Conservation (phyloP, 2,888 invertebrate genomes). For the Microplitis manilae region DNA sequence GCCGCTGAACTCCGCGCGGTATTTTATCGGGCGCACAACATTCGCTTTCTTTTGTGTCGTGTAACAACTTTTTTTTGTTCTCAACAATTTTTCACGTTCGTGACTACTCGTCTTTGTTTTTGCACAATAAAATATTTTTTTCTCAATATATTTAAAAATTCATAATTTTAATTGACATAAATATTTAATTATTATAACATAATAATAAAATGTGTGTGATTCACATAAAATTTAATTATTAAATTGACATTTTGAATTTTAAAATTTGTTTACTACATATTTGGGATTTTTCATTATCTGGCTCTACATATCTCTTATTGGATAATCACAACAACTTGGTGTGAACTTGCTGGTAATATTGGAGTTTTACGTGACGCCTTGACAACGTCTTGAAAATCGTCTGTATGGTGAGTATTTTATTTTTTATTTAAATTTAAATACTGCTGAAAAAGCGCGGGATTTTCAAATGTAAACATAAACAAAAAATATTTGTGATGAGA, state of each 20-base stretch:
- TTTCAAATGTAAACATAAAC: background rate
- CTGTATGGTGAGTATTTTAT: slow-evolving; percentile 29
- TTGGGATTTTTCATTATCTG: slow-evolving; percentile 19
- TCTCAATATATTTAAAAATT: background rate
- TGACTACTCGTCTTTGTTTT: slow-evolving; percentile 8
- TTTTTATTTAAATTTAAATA: slow-evolving; percentile 18
- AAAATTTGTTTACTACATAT: background rate
- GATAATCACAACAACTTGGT: slow-evolving; percentile 21
- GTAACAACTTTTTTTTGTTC: slow-evolving; percentile 23
- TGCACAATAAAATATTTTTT: background rate
- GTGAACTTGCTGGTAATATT: slow-evolving; percentile 20
- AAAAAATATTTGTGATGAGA: background rate
- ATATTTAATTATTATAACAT: too few species aligned
- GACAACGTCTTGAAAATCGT: slow-evolving; percentile 2
- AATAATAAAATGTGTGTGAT: background rate
- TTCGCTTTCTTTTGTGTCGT: slow-evolving; percentile 38
- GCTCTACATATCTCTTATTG: background rate
- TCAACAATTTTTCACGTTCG: background rate
- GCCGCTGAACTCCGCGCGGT: slow-evolving; percentile 71
- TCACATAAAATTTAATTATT: slow-evolving; percentile 13
- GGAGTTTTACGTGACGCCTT: slow-evolving; percentile 34
- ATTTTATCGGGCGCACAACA: slow-evolving; percentile 49
- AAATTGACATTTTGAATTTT: background rate
- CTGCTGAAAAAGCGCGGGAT: slow-evolving; percentile 20
- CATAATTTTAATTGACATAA: too few species aligned